Conservation (phyloP, 2,113 vertebrate species). For the Eurystomus gularis region DNA sequence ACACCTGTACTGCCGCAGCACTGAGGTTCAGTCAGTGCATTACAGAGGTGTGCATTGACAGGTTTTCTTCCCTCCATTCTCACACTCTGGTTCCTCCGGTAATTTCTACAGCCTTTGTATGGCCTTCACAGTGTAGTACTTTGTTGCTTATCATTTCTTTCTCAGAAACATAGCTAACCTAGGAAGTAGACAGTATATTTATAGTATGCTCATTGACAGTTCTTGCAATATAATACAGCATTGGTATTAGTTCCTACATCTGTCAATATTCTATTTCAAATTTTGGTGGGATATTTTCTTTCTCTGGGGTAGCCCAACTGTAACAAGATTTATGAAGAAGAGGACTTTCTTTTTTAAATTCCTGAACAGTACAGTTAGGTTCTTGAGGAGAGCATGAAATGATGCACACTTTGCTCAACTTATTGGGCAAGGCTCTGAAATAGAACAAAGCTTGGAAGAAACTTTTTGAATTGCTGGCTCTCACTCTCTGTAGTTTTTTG, state of each 20-base stretch:
- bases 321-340: neutral
- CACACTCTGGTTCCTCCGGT: fast-evolving
- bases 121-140: neutral
- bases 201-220: neutral
- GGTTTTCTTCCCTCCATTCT: neutral
- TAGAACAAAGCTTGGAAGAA: neutral
- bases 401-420: neutral
- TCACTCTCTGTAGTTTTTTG: fast-evolving
- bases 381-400: neutral
- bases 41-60: neutral
- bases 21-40: neutral
- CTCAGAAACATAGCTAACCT: neutral
- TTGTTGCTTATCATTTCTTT: neutral
- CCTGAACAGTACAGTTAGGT: neutral
- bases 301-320: neutral
- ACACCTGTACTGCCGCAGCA: neutral
- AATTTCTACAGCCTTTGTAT: neutral
- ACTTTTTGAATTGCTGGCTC: neutral
- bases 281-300: neutral
- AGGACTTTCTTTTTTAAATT: neutral
- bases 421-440: neutral
- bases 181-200: neutral
- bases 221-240: too few species aligned
- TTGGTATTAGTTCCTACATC: neutral
- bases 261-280: neutral